Evolutionary conservation across 2,797 vertebrate species (phyloP).

Genomic region (Oreortyx pictus): DNA sequence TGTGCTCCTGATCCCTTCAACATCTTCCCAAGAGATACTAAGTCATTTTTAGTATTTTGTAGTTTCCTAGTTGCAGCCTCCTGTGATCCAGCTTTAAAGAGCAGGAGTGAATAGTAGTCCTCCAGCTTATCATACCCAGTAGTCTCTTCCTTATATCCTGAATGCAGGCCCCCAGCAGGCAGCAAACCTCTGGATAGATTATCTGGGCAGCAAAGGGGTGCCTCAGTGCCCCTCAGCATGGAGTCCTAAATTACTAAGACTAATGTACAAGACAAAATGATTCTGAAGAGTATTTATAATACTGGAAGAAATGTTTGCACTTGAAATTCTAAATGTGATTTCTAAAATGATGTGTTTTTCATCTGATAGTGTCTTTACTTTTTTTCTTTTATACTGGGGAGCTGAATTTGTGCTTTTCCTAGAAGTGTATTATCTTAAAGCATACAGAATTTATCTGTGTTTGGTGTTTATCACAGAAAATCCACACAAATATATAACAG

Average conservation of each 20-base stretch:
- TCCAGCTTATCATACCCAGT: too few species aligned
- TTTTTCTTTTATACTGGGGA: neutral
- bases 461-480: neutral
- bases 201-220: too few species aligned
- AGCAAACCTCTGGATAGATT: too few species aligned
- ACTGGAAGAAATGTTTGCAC: slow-evolving; percentile 15
- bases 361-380: neutral
- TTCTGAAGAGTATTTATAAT: slow-evolving; percentile 1
- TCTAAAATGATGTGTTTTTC: neutral
- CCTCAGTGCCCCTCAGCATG: too few species aligned
- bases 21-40: too few species aligned
- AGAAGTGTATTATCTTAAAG: neutral
- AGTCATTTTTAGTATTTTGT: too few species aligned
- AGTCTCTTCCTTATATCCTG: too few species aligned
- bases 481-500: neutral
- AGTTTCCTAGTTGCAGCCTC: too few species aligned
- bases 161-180: too few species aligned
- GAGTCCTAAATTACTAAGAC: neutral
- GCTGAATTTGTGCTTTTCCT: neutral
- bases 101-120: too few species aligned
- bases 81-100: too few species aligned
- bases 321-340: neutral
- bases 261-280: neutral
- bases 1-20: too few species aligned
- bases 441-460: neutral